Conservation (phyloP, 2,888 invertebrate genomes). For the Limenitis camilla region DNA sequence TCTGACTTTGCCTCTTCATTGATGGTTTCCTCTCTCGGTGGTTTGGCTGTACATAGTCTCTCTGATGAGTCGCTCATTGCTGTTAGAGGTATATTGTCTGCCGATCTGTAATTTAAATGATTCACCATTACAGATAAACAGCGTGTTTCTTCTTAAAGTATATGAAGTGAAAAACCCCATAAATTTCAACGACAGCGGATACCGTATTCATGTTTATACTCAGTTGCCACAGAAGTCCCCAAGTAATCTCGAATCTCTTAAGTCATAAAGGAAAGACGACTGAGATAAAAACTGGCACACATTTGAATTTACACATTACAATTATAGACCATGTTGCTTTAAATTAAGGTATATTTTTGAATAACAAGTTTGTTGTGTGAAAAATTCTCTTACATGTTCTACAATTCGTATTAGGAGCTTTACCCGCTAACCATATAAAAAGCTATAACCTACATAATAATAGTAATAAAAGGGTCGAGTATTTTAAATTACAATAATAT, state of each 20-base stretch:
- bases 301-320: not conserved
- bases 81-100: constrained; percentile 66
- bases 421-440: not conserved
- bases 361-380: not conserved
- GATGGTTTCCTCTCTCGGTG: constrained; percentile 60
- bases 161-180: not conserved
- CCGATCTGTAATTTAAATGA: constrained; percentile 47
- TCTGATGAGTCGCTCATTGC: constrained; percentile 69
- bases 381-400: not conserved
- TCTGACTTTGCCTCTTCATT: constrained; percentile 67
- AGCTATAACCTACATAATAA: too few species aligned
- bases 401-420: not conserved
- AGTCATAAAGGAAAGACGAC: constrained; percentile 11
- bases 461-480: too few species aligned
- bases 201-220: not conserved
- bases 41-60: constrained; percentile 62
- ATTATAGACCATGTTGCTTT: not conserved
- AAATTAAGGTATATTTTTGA: not conserved
- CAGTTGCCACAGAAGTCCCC: constrained; percentile 5
- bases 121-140: too few species aligned
- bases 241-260: constrained; percentile 16
- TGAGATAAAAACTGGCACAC: constrained; percentile 8
- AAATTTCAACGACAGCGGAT: not conserved
- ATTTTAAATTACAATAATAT: too few species aligned
- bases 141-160: too few species aligned